Conservation (phyloP, 2,797 vertebrate genomes). For the Phyllotis vaccarum region DNA sequence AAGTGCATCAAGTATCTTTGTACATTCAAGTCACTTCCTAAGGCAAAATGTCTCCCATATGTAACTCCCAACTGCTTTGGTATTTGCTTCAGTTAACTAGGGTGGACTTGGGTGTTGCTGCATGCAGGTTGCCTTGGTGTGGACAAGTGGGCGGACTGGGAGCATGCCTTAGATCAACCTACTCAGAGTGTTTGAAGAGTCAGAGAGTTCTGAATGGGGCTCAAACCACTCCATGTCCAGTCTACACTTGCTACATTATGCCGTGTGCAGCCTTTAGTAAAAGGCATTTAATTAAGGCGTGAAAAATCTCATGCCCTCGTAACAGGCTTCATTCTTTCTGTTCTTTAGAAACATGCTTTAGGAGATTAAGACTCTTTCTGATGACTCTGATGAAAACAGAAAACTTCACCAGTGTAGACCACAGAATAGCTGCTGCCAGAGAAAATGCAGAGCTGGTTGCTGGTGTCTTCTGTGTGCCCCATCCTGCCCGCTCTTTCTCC, state of each 20-base stretch:
- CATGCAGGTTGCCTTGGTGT: constrained; percentile 88
- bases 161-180: constrained; percentile 89
- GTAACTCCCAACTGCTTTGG: constrained; percentile 92
- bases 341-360: constrained; percentile 80
- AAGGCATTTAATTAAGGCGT: constrained; percentile 84
- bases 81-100: constrained; percentile 90
- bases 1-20: constrained; percentile 93
- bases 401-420: constrained; percentile 81
- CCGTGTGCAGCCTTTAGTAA: constrained; percentile 84
- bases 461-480: constrained; percentile 81
- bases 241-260: constrained; percentile 79
- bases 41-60: constrained; percentile 91
- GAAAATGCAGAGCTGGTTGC: constrained; percentile 82
- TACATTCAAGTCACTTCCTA: constrained; percentile 97
- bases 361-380: constrained; percentile 82
- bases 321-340: constrained; percentile 77
- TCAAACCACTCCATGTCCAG: constrained; percentile 80
- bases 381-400: constrained; percentile 84
- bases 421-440: constrained; percentile 84
- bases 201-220: constrained; percentile 83
- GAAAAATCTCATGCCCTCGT: constrained; percentile 83
- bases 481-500: constrained; percentile 75
- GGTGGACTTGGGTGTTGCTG: constrained; percentile 86
- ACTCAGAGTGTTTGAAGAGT: constrained; percentile 79
- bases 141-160: constrained; percentile 85